phyloP scores from a whole-genome alignment of 1,140 invertebrate genomes.

The Drosophila sulfurigaster region DNA sequence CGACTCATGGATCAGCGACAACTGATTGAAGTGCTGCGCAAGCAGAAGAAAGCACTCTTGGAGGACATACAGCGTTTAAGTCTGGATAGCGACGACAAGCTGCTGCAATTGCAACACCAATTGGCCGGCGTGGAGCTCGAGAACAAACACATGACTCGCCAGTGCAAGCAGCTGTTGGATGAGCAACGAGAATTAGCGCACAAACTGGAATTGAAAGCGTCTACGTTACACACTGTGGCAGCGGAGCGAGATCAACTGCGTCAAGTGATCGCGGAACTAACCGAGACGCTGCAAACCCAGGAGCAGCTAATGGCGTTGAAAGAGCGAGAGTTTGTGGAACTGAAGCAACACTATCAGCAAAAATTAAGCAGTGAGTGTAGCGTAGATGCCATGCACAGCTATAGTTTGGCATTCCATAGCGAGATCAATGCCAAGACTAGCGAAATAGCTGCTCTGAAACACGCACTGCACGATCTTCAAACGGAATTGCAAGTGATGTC shows the following conservation, averaged over 20 bases:
- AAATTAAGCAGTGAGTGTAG: slow-evolving; percentile 63
- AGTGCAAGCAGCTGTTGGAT: slow-evolving; percentile 67
- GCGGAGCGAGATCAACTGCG: slow-evolving; percentile 65
- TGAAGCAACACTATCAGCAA: slow-evolving; percentile 69
- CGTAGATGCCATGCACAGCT: slow-evolving; percentile 67
- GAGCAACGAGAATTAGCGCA: slow-evolving; percentile 59
- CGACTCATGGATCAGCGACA: slow-evolving; percentile 66
- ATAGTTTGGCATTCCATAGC: slow-evolving; percentile 68
- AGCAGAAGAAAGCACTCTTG: slow-evolving; percentile 69
- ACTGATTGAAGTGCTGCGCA: slow-evolving; percentile 73
- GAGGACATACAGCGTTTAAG: slow-evolving; percentile 66
- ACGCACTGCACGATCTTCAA: slow-evolving; percentile 58
- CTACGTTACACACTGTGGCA: slow-evolving; percentile 43
- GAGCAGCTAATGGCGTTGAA: slow-evolving; percentile 61
- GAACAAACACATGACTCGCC: slow-evolving; percentile 72
- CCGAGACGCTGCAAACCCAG: slow-evolving; percentile 66
- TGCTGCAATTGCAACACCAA: slow-evolving; percentile 60
- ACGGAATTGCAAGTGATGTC: slow-evolving; percentile 62
- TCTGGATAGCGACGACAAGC: slow-evolving; percentile 68
- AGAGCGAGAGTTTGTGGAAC: slow-evolving; percentile 67
- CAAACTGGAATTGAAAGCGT: slow-evolving; percentile 53
- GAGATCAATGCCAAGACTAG: slow-evolving; percentile 73
- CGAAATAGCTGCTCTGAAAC: slow-evolving; percentile 69
- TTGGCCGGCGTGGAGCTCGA: slow-evolving; percentile 70
- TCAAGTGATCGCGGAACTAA: slow-evolving; percentile 62